phyloP scores from a whole-genome alignment of 2,888 invertebrate species.

The Pomacea canaliculata region DNA sequence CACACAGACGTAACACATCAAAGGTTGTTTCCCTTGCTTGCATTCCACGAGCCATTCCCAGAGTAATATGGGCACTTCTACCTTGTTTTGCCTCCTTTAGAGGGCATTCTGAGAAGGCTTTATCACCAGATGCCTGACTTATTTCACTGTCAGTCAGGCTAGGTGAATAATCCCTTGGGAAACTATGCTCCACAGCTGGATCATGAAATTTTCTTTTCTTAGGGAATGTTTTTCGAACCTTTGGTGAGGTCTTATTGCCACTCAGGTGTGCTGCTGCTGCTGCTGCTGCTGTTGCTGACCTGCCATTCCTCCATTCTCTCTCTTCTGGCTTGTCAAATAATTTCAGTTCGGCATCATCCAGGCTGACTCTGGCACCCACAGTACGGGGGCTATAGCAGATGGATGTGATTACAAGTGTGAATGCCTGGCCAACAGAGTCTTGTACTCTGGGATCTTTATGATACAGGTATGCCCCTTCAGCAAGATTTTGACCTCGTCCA shows the following conservation, averaged over 20 bases:
- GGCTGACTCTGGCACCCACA: conserved; percentile 62
- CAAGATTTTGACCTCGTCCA: conserved; percentile 41
- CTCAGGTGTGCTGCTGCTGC: neutral
- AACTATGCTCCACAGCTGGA: too few species aligned
- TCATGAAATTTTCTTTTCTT: neutral
- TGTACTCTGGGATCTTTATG: conserved; percentile 43
- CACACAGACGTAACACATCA: conserved; percentile 39
- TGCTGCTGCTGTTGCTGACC: neutral
- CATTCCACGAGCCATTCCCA: conserved; percentile 41
- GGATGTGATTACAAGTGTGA: conserved; percentile 53
- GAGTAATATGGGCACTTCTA: conserved; percentile 53
- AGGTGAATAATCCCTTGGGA: too few species aligned
- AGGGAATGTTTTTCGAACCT: neutral
- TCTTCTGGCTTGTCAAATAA: conserved; percentile 60
- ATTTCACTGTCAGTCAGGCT: too few species aligned
- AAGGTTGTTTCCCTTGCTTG: conserved; percentile 38
- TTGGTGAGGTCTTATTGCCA: neutral
- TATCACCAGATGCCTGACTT: neutral
- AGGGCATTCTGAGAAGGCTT: neutral
- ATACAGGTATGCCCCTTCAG: conserved; percentile 46
- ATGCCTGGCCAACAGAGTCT: conserved; percentile 51
- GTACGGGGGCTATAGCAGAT: conserved; percentile 62
- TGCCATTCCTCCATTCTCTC: conserved; percentile 30
- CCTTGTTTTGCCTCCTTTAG: conserved; percentile 13
- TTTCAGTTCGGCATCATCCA: conserved; percentile 47